Base-by-base conservation (phyloP, 2,888 invertebrate species). In the Drosophila meridionalis region DNA sequence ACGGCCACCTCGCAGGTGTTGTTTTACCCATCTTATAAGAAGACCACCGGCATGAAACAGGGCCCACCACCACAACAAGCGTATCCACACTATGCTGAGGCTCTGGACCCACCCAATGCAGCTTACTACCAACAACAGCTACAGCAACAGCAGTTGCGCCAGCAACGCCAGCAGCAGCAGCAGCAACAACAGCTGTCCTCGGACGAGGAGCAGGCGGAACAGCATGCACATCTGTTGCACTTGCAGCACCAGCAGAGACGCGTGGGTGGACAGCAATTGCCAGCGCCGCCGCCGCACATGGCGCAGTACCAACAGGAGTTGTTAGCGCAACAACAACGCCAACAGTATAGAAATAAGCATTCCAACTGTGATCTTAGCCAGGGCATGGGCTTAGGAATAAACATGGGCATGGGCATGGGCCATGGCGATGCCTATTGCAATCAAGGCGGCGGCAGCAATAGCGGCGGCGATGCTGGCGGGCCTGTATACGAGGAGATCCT, bases 401-500 rank as follows among this genome's bases (percentile, higher is more conserved):
- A 32, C 77, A 59, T 76, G 64, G 86, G 74, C 62, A 71, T 75
- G 53, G 65, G 70, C 62, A 71, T 75, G 53, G 65, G 70, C 56
- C 81, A 63, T 8, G 80, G 83, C 70, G 92, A 92, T 83, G 83
- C 92, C 75, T 92, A 92, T 62, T 92, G 92, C 71, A 92, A 92
- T 81, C 91, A 92, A 76, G 90, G 91, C 63, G 59, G 74, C 40
- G 60, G 63, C 69, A 75, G 60, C 45, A 80, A 55, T 38, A 71
- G 65, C 40, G 79, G 70, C 32, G 78, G 65, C 32, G 78, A 62
- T 60, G 91, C 84, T 74, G 89, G 82, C 56, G 93, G 93, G 20
- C 93, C 93, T 14, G 93, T 93, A 34, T 93, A 93, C 78, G 93
- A 93, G 77, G 93, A 93, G 76, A 93, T 93, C 58, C 80, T 92